phyloP scores from a whole-genome alignment of 2,888 invertebrate species.

The Chelonus formosanus region DNA sequence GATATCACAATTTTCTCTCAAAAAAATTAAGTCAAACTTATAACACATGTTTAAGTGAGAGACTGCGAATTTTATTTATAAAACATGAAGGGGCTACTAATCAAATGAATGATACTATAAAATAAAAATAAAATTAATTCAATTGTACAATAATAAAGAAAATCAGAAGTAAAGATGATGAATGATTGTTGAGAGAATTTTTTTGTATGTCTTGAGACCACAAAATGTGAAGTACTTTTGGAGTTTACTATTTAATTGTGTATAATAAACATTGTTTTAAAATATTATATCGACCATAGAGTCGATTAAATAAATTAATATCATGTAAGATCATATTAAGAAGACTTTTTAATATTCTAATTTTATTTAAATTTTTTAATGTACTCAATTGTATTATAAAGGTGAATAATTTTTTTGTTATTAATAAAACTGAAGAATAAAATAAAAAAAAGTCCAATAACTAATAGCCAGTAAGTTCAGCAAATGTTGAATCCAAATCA shows the following conservation, averaged over 20 bases:
- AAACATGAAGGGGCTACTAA: constrained; percentile 42
- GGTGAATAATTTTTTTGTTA: no score
- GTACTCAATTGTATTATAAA: no score
- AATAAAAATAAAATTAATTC: constrained; percentile 32
- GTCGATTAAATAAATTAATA: constrained; percentile 62
- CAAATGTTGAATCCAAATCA: constrained; percentile 78
- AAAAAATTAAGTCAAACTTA: constrained; percentile 11
- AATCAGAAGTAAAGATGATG: not conserved
- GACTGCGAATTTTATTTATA: no score
- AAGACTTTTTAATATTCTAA: constrained; percentile 15
- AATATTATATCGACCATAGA: constrained; percentile 58
- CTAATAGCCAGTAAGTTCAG: constrained; percentile 78
- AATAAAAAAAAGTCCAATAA: constrained; percentile 25
- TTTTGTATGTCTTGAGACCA: not conserved
- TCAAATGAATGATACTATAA: constrained; percentile 53
- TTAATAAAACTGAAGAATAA: no score
- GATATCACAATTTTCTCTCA: not conserved
- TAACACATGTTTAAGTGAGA: no score
- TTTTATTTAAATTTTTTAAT: no score
- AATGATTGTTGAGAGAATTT: constrained; percentile 1
- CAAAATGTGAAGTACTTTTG: not conserved
- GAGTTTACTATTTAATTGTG: constrained; percentile 40
- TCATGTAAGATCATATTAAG: constrained; percentile 47
- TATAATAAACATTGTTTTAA: constrained; percentile 53
- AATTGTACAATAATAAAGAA: constrained; percentile 30